phyloP scores from a whole-genome alignment of 2,113 vertebrate species.

The Python bivittatus region DNA sequence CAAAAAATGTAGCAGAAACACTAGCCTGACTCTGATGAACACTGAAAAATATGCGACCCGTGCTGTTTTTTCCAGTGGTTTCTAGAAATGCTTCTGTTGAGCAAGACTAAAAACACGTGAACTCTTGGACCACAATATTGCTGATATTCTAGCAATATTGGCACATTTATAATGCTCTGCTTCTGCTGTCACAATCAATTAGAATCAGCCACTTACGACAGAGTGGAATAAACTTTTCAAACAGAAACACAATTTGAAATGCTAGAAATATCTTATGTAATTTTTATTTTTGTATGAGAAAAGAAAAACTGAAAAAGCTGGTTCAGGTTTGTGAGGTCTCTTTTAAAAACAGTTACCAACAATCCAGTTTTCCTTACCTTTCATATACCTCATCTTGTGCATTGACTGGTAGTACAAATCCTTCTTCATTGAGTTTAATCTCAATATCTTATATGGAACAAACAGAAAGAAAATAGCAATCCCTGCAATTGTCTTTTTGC shows the following conservation, averaged over 20 bases:
- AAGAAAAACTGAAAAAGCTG: neutral
- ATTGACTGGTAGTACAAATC: constrained; percentile 81
- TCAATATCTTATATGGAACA: constrained; percentile 82
- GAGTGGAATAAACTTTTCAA: neutral
- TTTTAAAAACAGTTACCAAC: neutral
- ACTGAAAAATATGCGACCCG: neutral
- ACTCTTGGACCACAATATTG: neutral
- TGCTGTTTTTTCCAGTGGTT: neutral
- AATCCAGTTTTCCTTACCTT: constrained; percentile 73
- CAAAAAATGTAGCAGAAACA: neutral
- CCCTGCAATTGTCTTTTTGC: neutral
- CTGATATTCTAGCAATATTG: neutral
- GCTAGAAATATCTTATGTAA: neutral
- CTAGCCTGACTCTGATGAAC: neutral
- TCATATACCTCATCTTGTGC: constrained; percentile 75
- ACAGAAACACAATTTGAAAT: neutral
- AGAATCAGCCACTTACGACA: neutral
- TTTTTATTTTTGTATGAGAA: neutral
- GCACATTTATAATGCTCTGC: neutral
- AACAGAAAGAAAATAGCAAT: constrained; percentile 21
- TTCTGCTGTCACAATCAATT: neutral
- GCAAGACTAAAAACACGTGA: neutral
- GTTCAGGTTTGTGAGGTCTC: neutral
- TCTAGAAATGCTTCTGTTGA: neutral
- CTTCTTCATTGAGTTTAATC: constrained; percentile 90